Evolutionary conservation across 2,113 vertebrate species (phyloP).

Genomic region (Myiagra hebetior): DNA sequence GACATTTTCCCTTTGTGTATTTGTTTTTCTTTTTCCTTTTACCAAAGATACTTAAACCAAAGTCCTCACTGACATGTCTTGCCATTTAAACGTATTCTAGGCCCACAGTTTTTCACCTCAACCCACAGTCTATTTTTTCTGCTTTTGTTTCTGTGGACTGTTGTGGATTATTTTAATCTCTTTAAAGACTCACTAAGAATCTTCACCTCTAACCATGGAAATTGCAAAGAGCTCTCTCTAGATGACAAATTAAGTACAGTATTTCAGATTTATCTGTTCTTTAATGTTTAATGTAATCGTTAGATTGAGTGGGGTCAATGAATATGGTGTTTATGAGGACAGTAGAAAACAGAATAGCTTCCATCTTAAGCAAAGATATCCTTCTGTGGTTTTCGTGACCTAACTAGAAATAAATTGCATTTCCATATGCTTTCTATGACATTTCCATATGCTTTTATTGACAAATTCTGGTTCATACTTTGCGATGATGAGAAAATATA

Average conservation of each 20-base stretch:
- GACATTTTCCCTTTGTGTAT: not conserved
- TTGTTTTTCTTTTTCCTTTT: not conserved
- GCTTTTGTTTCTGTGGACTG: not conserved
- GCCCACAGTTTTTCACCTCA: not conserved
- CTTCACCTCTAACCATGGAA: not conserved
- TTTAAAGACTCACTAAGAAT: not conserved
- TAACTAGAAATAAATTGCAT: conserved; percentile 47
- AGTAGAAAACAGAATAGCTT: conserved; percentile 19
- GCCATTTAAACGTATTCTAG: not conserved
- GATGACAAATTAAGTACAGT: conserved; percentile 76
- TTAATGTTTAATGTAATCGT: conserved; percentile 73
- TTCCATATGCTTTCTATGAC: conserved; percentile 15
- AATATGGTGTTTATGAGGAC: not conserved
- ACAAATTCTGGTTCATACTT: conserved; percentile 25
- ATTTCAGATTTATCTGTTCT: conserved; percentile 76
- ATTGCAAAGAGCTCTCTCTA: conserved; percentile 69
- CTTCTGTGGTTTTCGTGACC: conserved; percentile 60
- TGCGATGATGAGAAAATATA: not conserved
- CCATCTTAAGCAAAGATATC: not conserved
- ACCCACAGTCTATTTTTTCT: not conserved
- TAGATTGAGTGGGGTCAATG: conserved; percentile 58
- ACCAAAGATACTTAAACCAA: not conserved
- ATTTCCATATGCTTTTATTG: conserved; percentile 68
- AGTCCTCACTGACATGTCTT: not conserved
- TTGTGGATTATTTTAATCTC: not conserved